A percentile compares a stretch with the other conserved stretches of the same genome.
Conservation (phyloP, 2,113 vertebrate species). For the Condylura cristata region DNA sequence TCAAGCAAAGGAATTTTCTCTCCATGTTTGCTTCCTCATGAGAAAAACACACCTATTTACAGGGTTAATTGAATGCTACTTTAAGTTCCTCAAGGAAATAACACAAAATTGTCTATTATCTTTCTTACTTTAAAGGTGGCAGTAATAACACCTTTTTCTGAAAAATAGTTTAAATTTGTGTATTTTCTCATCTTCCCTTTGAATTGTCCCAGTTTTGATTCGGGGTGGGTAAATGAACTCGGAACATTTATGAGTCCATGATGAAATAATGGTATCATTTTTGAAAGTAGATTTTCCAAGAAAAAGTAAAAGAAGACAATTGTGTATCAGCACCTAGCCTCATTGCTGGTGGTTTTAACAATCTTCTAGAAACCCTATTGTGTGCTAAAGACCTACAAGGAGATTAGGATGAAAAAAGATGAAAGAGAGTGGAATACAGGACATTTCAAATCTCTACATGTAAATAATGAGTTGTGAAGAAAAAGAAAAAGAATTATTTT, state of each 20-base stretch:
- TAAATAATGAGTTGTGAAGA: slow-evolving; percentile 5
- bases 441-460: not conserved
- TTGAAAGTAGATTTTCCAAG: not conserved
- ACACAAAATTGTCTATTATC: not conserved
- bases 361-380: not conserved
- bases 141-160: not conserved
- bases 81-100: slow-evolving; percentile 23
- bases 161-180: not conserved
- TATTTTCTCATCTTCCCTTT: not conserved
- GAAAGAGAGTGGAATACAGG: not conserved
- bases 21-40: not conserved
- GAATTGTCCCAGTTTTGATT: not conserved
- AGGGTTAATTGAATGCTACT: slow-evolving; percentile 36
- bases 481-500: too few species aligned
- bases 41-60: slow-evolving; percentile 50
- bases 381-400: not conserved
- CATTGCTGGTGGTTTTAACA: not conserved
- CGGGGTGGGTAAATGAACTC: not conserved
- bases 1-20: not conserved
- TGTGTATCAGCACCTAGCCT: not conserved
- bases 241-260: not conserved
- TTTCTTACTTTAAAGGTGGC: not conserved
- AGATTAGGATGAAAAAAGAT: not conserved
- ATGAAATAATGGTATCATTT: not conserved
- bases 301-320: slow-evolving; percentile 10